Base-by-base conservation (phyloP, 2,888 invertebrate species). In the Synanthedon andrenaeformis region DNA sequence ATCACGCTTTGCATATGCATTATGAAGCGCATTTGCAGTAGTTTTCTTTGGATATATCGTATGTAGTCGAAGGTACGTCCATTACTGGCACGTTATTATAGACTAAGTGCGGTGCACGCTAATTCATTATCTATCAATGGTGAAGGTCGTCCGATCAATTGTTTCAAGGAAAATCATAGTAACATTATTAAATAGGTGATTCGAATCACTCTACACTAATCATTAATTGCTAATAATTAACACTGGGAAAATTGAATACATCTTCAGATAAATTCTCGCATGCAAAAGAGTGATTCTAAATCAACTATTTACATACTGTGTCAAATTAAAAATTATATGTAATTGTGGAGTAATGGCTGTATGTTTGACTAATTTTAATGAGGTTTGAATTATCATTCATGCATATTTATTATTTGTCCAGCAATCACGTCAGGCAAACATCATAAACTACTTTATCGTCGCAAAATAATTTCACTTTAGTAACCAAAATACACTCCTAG, bases 1-100 rank as follows among this genome's bases (percentile, higher is more conserved):
- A 81, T 89, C 87, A 88, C 88, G 85, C 88, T 89, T 89, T 89
- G 88, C 88, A 88, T 89, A 79, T 88, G 87, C 88, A 88, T 89
- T 76, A 87, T 89, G 88, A 89, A 88, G 88, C 87, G 88, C 85
- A 88, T 89, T 76, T 89, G 88, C 88, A 87, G 87, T 89, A 89
- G 87, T 88, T 86, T 89, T 86, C 88, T 88, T 83, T 89, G 88
- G 88, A 89, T 89, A 76, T 88, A 88, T 82, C 88, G 87, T 78
- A 82, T 88, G 85, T 88, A 88, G 88, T 83, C 78, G 76, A 88
- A 88, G 88, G 88, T 88, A 88, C 84, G 87, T 86, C 84, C 84
- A 82, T 85, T 82, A 79, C 82, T 82, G 83, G 80, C 81, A 76
- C 76, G 72, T 76, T 79, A 71, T 68, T 79, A 35, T 35, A 70